Base-by-base conservation (phyloP, 2,113 vertebrate species). In the Ceyx cyanopectus region DNA sequence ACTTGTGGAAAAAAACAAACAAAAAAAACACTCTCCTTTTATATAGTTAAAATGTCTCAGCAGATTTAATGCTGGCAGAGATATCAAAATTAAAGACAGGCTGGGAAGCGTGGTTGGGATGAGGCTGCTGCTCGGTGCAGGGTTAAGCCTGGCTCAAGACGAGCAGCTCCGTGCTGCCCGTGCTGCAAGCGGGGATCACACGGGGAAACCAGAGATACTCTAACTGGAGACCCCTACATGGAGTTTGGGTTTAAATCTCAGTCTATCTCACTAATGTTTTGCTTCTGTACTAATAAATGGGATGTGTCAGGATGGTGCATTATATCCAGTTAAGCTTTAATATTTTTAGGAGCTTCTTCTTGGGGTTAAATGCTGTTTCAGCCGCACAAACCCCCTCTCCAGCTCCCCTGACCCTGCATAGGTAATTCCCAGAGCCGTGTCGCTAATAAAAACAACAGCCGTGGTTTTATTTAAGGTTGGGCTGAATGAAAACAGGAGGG, bases 391-490 rank as follows among this genome's bases (percentile, higher is more conserved):
- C 14, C 51, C 63, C 79, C 40, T 78, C 63, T 32, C 37, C 34
- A 6, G 26, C 60, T 81, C 65, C 69, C 48, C 48, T 4, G 11
- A 29, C 66, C 58, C 61, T 7, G 0, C 0, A 5, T 2, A 69
- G 78, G 85, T 91, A 46, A 84, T 79, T 89, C 83, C 41, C 63
- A 46, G 61, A 53, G 67, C 57, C 0, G 1, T 1, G 0, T 48
- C 0, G 0, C 3, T 0, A n/a, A 57, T 16, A 29, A 45, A 73
- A 75, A 29, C 88, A 61, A 6, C 74, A 48, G 43, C 5, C 2
- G 1, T 23, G 62, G 89, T 93, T 95, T 92, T 86, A 77, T 92
- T 94, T 90, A 76, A 94, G 83, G 86, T 43, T 90, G 94, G 86
- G 90, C 92, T 83, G 90, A 77, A 56, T 7, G 76, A 93, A 83